Percentiles rank a stretch among this genome's conserved stretches.
Evolutionary conservation across 1,140 invertebrate species (phyloP).

Genomic region (Pristionchus pacificus): DNA sequence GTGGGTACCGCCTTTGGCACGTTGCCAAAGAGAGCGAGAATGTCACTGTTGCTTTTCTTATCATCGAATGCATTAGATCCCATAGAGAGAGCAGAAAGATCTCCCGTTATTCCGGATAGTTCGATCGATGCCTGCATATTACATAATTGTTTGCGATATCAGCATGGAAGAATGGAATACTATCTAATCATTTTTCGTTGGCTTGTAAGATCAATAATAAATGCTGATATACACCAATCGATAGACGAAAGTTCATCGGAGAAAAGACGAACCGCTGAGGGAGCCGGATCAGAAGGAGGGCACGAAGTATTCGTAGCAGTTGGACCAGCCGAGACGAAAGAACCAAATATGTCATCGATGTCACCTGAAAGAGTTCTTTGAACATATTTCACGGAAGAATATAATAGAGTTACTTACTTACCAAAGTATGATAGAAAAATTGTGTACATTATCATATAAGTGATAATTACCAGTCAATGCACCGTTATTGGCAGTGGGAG

Average conservation of each 20-base stretch:
- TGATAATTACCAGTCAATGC: slow-evolving; percentile 9
- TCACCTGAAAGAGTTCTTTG: neutral
- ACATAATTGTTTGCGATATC: too few relatives aligned
- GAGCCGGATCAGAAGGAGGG: neutral
- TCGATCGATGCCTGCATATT: neutral
- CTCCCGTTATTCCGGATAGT: neutral
- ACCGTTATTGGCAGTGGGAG: neutral
- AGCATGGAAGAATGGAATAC: too few relatives aligned
- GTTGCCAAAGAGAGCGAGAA: neutral
- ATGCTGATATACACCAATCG: too few relatives aligned
- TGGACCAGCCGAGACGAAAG: slow-evolving; percentile 8
- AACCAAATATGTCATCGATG: slow-evolving; percentile 21
- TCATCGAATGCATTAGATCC: neutral
- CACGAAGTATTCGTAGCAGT: too few relatives aligned
- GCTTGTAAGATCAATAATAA: too few relatives aligned
- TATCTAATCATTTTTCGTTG: too few relatives aligned
- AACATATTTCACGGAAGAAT: neutral
- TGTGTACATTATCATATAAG: neutral
- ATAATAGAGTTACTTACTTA: slow-evolving; percentile 6
- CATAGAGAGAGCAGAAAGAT: neutral
- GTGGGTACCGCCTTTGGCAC: neutral
- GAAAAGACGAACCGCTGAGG: too few relatives aligned
- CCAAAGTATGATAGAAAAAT: slow-evolving; percentile 3
- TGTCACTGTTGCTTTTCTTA: neutral
- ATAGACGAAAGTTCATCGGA: too few relatives aligned